phyloP scores from a whole-genome alignment of 2,888 invertebrate genomes.

The Galeopsomyia nigrocyanea region DNA sequence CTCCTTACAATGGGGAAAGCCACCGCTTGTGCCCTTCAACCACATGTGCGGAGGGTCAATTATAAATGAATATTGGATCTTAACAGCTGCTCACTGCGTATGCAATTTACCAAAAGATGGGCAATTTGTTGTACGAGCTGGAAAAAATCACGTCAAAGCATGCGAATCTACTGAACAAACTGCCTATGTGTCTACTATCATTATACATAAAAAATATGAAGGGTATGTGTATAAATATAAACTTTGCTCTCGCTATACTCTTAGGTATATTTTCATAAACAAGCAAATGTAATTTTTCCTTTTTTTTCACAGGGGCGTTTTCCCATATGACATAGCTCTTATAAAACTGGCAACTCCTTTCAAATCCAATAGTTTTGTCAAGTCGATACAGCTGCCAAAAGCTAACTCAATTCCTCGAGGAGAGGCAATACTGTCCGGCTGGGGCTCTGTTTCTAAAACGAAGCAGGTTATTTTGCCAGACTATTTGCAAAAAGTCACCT shows the following conservation, averaged over 20 bases:
- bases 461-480: slow-evolving; percentile 53
- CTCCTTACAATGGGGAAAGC: slow-evolving; percentile 64
- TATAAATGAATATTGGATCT: slow-evolving; percentile 62
- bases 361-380: slow-evolving; percentile 60
- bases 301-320: slow-evolving; percentile 56
- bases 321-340: slow-evolving; percentile 71
- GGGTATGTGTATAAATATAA: slow-evolving; percentile 53
- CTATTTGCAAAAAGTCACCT: slow-evolving; percentile 58
- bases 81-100: slow-evolving; percentile 66
- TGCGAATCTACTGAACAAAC: slow-evolving; percentile 63
- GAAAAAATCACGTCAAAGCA: slow-evolving; percentile 49
- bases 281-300: not conserved
- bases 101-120: slow-evolving; percentile 68
- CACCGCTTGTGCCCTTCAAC: slow-evolving; percentile 47
- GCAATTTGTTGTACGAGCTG: slow-evolving; percentile 58
- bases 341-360: slow-evolving; percentile 65
- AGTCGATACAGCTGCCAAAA: slow-evolving; percentile 65
- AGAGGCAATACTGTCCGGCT: slow-evolving; percentile 67
- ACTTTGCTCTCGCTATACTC: not conserved
- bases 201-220: slow-evolving; percentile 61
- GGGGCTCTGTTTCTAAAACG: slow-evolving; percentile 66
- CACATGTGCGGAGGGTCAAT: slow-evolving; percentile 68
- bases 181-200: slow-evolving; percentile 56
- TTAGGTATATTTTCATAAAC: not conserved
- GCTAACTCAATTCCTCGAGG: slow-evolving; percentile 58